phyloP scores from a whole-genome alignment of 2,888 invertebrate genomes.

The Acronicta leporina region DNA sequence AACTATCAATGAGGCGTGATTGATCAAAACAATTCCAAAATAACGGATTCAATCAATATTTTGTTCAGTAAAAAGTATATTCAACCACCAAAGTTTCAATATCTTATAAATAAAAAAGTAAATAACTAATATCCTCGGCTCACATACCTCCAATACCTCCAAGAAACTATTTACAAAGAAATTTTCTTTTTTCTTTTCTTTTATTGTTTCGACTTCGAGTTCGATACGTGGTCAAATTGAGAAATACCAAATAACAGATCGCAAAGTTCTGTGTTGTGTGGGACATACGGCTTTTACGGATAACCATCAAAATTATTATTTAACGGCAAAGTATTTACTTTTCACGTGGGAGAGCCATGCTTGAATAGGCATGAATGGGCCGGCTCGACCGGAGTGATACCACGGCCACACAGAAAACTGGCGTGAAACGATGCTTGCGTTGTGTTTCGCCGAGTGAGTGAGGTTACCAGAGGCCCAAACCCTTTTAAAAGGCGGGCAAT shows the following conservation, averaged over 20 bases:
- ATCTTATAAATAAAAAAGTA: constrained; percentile 31
- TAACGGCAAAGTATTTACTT: too few relatives aligned
- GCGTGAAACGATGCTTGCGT: too few relatives aligned
- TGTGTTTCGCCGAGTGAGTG: too few relatives aligned
- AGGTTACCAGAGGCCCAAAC: too few relatives aligned
- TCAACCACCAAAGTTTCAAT: neutral
- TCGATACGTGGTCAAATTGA: constrained; percentile 30
- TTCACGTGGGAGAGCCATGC: too few relatives aligned
- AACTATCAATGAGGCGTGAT: too few relatives aligned
- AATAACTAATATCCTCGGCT: constrained; percentile 21
- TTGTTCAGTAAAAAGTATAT: constrained; percentile 5
- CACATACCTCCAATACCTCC: constrained; percentile 17
- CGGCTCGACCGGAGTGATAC: too few relatives aligned
- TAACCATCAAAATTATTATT: neutral
- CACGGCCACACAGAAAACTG: too few relatives aligned
- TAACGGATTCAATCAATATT: neutral
- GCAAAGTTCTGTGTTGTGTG: constrained; percentile 41
- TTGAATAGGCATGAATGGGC: too few relatives aligned
- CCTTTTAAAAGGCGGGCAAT: too few relatives aligned
- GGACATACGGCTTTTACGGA: constrained; percentile 5
- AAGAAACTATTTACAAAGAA: constrained; percentile 34
- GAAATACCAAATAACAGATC: constrained; percentile 55
- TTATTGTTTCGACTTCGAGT: constrained; percentile 31
- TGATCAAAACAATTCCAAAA: neutral
- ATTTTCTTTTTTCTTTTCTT: constrained; percentile 22